phyloP scores from a whole-genome alignment of 2,113 vertebrate genomes.

The Isurus oxyrinchus region DNA sequence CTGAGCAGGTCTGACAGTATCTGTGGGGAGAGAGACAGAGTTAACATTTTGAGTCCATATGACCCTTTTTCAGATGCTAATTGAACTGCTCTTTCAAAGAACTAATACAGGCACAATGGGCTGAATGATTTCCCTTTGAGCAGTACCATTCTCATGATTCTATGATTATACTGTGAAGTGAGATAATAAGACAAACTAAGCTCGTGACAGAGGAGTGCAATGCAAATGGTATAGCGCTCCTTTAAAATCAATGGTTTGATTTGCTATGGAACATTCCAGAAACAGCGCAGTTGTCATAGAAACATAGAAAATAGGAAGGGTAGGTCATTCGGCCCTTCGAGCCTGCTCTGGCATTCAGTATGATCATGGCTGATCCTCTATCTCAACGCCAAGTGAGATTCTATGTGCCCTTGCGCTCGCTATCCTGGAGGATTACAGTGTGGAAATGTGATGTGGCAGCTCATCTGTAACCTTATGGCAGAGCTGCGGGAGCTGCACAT shows the following conservation, averaged over 20 bases:
- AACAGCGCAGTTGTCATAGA: background rate
- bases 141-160: background rate
- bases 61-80: no score
- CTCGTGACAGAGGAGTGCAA: background rate
- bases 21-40: no score
- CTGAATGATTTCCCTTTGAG: background rate
- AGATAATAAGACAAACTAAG: background rate
- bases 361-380: no score
- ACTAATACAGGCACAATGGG: background rate
- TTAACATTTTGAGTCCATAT: no score
- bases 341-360: no score
- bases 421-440: background rate
- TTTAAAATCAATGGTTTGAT: constrained; percentile 13
- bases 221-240: background rate
- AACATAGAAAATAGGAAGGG: no score
- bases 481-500: no score
- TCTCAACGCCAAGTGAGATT: background rate
- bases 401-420: background rate
- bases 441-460: background rate
- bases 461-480: background rate
- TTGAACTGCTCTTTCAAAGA: background rate
- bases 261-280: constrained; percentile 15
- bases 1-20: no score
- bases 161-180: background rate
- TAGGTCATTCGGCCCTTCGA: no score